Base-by-base conservation (phyloP, 1,140 invertebrate genomes). In the Danaus melanippus region DNA sequence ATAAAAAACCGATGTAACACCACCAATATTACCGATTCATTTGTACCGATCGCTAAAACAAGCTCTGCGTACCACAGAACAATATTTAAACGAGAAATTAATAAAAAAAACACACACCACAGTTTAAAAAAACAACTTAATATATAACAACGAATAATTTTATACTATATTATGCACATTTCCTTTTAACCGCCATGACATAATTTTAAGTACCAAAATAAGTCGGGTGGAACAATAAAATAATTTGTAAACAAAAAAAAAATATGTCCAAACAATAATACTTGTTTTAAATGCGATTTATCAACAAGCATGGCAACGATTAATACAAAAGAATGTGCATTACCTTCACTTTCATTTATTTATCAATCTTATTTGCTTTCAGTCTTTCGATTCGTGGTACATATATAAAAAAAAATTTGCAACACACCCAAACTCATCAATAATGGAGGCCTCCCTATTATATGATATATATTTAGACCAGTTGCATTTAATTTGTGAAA, bases 321-420 rank as follows among this genome's bases (percentile, higher is more conserved):
- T 46, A 46, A 40, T 49, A 51, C 44, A 41, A 53, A 64, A 67
- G 71, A 77, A 79, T 73, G 69, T 71, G 67, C 58, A 63, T 63
- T 63, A 56, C 12, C 50, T 56, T 65, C 65, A 53, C 61, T 44
- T 60, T 52, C 50, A 62, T 62, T 61, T 56, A 67, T 64, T 56
- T 58, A 56, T 58, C 58, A 71, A 74, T 65, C 57, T 76, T 74
- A 71, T 71, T 76, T 74, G 72, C 70, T 69, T 61, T 83, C 80
- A 81, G 80, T 84, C 80, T 84, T 81, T 74, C 66, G 67, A 71
- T 80, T 69, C 60, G 64, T 69, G 64, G 64, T 74, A 69, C 65
- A 73, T 69, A 74, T 65, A 71, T 65, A 61, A 66, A 62, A 64
- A 56, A 15, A 15, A 15, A 1, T 15, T 58, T 10, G 12, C 12